Conservation (phyloP, 2,888 invertebrate species). For the Cheilosia impressa region DNA sequence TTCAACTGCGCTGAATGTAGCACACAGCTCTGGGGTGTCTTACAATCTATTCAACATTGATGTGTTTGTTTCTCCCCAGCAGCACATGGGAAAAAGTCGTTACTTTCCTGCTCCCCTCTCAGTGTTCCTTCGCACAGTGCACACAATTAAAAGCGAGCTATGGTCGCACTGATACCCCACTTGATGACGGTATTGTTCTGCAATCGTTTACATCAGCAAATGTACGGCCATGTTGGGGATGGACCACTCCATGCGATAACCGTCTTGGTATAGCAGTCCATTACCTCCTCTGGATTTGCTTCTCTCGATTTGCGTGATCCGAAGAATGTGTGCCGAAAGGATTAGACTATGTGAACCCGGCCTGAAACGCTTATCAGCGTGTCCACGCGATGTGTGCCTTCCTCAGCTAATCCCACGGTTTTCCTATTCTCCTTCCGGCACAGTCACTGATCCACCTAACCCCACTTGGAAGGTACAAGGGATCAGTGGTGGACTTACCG, state of each 20-base stretch:
- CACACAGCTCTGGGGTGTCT: conserved; percentile 43
- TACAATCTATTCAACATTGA: conserved; percentile 33
- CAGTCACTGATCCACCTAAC: conserved; percentile 22
- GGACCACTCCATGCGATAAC: conserved; percentile 37
- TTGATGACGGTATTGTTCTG: conserved; percentile 35
- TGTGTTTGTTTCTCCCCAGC: conserved; percentile 30
- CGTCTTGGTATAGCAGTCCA: conserved; percentile 34
- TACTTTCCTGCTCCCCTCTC: neutral
- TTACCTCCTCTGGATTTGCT: conserved; percentile 46
- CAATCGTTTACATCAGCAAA: conserved; percentile 45
- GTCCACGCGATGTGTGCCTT: conserved; percentile 17
- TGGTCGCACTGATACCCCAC: neutral
- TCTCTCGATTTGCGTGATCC: conserved; percentile 39
- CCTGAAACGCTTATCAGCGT: conserved; percentile 25
- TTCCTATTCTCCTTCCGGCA: neutral
- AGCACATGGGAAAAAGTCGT: neutral
- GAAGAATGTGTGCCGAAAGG: conserved; percentile 56
- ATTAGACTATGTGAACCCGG: conserved; percentile 35
- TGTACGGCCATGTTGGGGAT: conserved; percentile 5
- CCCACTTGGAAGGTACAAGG: conserved; percentile 31
- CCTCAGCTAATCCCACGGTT: conserved; percentile 20
- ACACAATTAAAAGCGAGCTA: conserved; percentile 38
- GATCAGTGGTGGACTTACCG: conserved; percentile 39
- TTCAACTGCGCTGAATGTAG: conserved; percentile 52
- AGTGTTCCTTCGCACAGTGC: neutral